Evolutionary conservation across 2,797 vertebrate species (phyloP), one percentile per base, ranked within the genome.

Genomic region (Melanogrammus aeglefinus): DNA sequence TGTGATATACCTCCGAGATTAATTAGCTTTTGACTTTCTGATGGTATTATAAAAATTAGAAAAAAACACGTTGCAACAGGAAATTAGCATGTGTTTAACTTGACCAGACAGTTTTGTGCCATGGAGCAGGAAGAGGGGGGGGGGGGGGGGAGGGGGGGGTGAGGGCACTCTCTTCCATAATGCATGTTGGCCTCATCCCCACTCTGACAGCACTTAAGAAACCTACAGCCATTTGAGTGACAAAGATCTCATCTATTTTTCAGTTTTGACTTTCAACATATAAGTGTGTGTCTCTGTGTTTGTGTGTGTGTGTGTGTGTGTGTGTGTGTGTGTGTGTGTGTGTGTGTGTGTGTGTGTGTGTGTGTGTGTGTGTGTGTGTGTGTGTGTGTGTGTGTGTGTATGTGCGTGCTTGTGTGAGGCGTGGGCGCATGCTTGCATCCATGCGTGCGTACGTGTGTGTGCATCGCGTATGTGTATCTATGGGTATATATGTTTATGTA

Each of bases 241-340:
- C 94, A 94, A 95, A 94, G 91, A 93, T 92, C 93, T 94, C 93
- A 94, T 95, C 92, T 90, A 93, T 94, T 93, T 94, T 94, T 94
- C 88, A 95, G 92, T 91, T 91, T 90, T 91, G 89, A 91, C 91
- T 90, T 84, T 84, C 86, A 86, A 81, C 85, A 85, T 83, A 82
- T 76, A 16, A 2, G 74, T 38, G 27, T 72, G 31, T 72, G 73
- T 72, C 39, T 63, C 35, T 33, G 47, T 39, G 69, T 72, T 6
- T 35, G 51, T 29, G 39, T 8, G 27, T 47, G 18, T 27, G 38
- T 41, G 6, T 24, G 75, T 24, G 74, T 38, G 27, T 72, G 31
- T 31, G 31, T n/a, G 74, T 74, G 76, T 4, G 29, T 75, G 44
- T 9, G 74, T 27, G 63, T 24, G 24, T 24, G 63, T 36, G 35